These are phyloP conservation scores for Oegoconia quadripuncta DNA, from an alignment of 2,888 invertebrate genomes.

Conservation along the genomic window DNA sequence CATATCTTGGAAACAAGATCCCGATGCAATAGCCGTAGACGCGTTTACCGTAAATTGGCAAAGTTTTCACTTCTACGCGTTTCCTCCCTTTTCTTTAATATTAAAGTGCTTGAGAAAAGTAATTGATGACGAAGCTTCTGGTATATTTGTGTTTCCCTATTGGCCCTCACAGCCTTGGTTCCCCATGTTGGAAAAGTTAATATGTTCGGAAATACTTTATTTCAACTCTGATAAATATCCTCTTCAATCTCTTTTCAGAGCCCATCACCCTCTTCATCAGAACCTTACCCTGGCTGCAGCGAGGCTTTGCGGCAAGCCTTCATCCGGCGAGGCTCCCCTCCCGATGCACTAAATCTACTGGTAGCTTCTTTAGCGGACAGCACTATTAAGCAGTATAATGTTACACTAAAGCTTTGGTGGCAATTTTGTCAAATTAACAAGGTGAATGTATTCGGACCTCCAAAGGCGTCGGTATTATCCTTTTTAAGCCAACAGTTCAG, in stretches of 20 bases:
- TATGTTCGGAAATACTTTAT: too few species aligned
- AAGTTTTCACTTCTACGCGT: too few species aligned
- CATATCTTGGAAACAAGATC: too few species aligned
- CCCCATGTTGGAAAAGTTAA: too few species aligned
- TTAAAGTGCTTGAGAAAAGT: too few species aligned
- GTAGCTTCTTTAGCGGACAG: slow-evolving; percentile 17
- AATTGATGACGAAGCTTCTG: too few species aligned
- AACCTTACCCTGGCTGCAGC: slow-evolving; percentile 21
- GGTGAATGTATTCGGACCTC: background rate
- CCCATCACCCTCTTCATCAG: slow-evolving; percentile 9
- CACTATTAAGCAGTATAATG: background rate
- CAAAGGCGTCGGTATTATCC: slow-evolving; percentile 5
- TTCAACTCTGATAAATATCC: slow-evolving; percentile 12
- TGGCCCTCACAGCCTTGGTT: too few species aligned
- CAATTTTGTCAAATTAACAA: slow-evolving; percentile 8
- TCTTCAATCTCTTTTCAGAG: slow-evolving; percentile 16
- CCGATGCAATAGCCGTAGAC: too few species aligned
- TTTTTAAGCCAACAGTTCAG: slow-evolving; percentile 17
- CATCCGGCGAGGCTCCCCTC: slow-evolving; percentile 6
- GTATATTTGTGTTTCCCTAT: too few species aligned
- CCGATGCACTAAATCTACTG: slow-evolving; percentile 12
- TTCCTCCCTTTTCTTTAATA: too few species aligned
- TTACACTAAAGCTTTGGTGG: slow-evolving; percentile 12
- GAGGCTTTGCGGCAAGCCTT: too few species aligned
- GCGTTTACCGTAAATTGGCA: too few species aligned